phyloP scores from a whole-genome alignment of 1,140 invertebrate genomes.

The Saxidomus purpurata region DNA sequence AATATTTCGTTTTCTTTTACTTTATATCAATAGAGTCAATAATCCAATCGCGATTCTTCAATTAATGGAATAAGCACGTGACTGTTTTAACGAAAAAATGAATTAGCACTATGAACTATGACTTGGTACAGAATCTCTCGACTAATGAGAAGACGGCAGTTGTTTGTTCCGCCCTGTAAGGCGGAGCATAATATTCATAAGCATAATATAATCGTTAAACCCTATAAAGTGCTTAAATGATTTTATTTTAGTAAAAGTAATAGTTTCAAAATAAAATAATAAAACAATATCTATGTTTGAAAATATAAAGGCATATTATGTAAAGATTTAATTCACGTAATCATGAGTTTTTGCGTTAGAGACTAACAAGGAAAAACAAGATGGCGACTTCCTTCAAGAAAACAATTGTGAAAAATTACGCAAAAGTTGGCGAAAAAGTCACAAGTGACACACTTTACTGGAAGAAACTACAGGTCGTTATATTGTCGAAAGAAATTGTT shows the following conservation, averaged over 20 bases:
- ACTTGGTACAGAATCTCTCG: slow-evolving; percentile 46
- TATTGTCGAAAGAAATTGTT: neutral
- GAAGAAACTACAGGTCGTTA: slow-evolving; percentile 88
- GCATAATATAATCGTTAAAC: neutral
- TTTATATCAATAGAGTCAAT: slow-evolving; percentile 74
- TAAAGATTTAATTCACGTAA: too few species aligned
- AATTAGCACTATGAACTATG: slow-evolving; percentile 65
- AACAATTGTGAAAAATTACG: slow-evolving; percentile 79
- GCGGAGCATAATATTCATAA: slow-evolving; percentile 54
- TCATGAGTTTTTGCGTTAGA: neutral
- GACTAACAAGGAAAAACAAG: slow-evolving; percentile 66
- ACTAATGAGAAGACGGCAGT: slow-evolving; percentile 44
- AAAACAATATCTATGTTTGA: too few species aligned
- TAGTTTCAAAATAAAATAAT: too few species aligned
- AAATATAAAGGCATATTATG: too few species aligned
- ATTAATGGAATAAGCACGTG: slow-evolving; percentile 80
- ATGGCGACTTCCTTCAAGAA: slow-evolving; percentile 85
- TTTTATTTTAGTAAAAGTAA: too few species aligned
- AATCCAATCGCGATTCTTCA: slow-evolving; percentile 80
- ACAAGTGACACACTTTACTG: slow-evolving; percentile 94
- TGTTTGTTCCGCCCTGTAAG: slow-evolving; percentile 22
- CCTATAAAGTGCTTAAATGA: neutral
- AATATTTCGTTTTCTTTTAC: slow-evolving; percentile 68
- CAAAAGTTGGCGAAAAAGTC: slow-evolving; percentile 88
- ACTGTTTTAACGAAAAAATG: slow-evolving; percentile 63